Evolutionary conservation across 30 jellyfish, hydroid and myxozoan species (phyloP).

Genomic region (Turritopsis rubra): DNA sequence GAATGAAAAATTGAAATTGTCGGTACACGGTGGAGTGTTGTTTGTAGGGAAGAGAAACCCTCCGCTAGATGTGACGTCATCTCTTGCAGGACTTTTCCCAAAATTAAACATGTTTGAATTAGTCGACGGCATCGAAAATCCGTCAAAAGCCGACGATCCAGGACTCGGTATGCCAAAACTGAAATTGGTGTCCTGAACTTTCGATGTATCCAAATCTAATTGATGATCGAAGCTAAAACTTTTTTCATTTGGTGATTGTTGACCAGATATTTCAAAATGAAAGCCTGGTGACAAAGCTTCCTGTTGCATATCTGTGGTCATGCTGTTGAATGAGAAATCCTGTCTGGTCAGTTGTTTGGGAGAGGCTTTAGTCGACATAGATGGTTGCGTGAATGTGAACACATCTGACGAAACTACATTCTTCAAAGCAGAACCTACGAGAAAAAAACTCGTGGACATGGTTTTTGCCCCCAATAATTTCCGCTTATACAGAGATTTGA

Average conservation of each 20-base stretch:
- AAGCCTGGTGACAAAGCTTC: neutral
- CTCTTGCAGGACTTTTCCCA: neutral
- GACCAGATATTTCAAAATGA: neutral
- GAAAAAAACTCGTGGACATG: neutral
- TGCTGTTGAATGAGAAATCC: neutral
- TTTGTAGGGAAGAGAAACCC: neutral
- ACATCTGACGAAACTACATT: neutral
- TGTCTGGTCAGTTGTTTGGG: neutral
- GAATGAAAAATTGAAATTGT: neutral
- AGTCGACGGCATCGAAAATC: neutral
- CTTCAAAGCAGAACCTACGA: neutral
- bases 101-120: neutral
- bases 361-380: neutral
- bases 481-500: no score
- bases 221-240: neutral
- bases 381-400: neutral
- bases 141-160: neutral
- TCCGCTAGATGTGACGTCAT: neutral
- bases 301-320: neutral
- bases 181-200: neutral
- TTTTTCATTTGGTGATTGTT: neutral
- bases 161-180: neutral
- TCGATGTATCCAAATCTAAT: neutral
- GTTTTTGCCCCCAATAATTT: no score
- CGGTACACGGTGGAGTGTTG: neutral